Evolutionary conservation across 1,140 invertebrate species (phyloP).

Genomic region (Orchestia grillus): DNA sequence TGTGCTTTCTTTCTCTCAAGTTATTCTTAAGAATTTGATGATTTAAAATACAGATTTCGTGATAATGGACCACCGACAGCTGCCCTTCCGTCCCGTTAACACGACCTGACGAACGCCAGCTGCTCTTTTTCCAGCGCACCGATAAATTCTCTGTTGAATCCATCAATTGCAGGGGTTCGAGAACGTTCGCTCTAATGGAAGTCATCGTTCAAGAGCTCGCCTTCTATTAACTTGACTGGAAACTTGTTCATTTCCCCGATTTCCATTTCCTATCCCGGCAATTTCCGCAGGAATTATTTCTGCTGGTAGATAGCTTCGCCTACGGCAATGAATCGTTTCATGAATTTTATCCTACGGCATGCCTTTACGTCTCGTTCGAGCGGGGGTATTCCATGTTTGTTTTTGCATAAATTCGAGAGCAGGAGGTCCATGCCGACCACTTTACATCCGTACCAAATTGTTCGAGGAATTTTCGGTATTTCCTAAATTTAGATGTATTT

Average conservation of each 20-base stretch:
- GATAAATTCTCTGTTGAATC: not conserved
- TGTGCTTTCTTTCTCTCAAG: not conserved
- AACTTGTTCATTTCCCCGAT: not conserved
- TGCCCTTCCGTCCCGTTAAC: not conserved
- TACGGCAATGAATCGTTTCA: not conserved
- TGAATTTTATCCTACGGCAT: not conserved
- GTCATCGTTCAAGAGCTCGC: not conserved
- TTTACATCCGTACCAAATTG: not conserved
- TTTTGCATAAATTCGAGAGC: not conserved
- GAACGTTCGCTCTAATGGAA: not conserved
- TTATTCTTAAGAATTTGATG: not conserved
- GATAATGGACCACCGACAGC: not conserved
- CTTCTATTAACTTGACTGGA: not conserved
- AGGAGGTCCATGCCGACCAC: not conserved
- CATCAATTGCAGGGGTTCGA: not conserved
- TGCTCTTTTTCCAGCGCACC: not conserved
- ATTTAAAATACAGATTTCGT: not conserved
- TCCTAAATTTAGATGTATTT: not conserved
- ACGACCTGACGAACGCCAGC: not conserved
- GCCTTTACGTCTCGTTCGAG: not conserved
- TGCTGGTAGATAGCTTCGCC: not conserved
- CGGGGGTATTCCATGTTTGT: constrained; percentile 25
- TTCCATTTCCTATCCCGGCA: not conserved
- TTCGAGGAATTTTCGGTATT: not conserved
- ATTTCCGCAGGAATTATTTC: not conserved